phyloP scores from a whole-genome alignment of 2,888 invertebrate species.

The Panorpa germanica region DNA sequence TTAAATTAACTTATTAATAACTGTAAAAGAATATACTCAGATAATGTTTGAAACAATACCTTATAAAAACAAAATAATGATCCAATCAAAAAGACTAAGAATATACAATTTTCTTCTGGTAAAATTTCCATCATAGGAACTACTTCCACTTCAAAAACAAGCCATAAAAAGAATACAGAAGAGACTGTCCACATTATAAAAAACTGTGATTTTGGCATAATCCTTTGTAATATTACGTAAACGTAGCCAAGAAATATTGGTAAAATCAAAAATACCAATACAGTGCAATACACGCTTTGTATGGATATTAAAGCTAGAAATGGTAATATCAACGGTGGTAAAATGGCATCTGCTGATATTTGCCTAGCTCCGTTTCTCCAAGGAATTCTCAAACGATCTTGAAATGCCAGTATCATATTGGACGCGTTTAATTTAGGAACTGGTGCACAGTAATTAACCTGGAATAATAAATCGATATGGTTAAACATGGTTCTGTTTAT shows the following conservation, averaged over 20 bases:
- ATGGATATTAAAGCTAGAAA: constrained; percentile 27
- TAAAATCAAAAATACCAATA: constrained; percentile 19
- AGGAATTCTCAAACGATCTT: constrained; percentile 34
- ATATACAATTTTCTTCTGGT: constrained; percentile 38
- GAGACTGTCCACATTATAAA: constrained; percentile 57
- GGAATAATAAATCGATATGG: constrained; percentile 14
- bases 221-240: constrained; percentile 14
- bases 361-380: constrained; percentile 38
- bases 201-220: constrained; percentile 39
- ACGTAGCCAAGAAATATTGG: constrained; percentile 17
- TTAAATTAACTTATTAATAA: neutral
- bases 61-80: constrained; percentile 26
- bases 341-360: constrained; percentile 27
- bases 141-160: constrained; percentile 51
- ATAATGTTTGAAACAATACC: too few relatives aligned
- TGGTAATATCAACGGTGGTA: constrained; percentile 29
- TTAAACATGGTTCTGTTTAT: too few relatives aligned
- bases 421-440: constrained; percentile 18
- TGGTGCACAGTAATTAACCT: constrained; percentile 23
- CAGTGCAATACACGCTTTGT: constrained; percentile 23
- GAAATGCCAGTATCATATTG: constrained; percentile 26
- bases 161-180: constrained; percentile 41
- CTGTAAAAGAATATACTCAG: too few relatives aligned
- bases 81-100: constrained; percentile 29
- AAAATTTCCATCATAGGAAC: constrained; percentile 52